Conservation (phyloP, 2,113 vertebrate species). For the Colossoma macropomum region DNA sequence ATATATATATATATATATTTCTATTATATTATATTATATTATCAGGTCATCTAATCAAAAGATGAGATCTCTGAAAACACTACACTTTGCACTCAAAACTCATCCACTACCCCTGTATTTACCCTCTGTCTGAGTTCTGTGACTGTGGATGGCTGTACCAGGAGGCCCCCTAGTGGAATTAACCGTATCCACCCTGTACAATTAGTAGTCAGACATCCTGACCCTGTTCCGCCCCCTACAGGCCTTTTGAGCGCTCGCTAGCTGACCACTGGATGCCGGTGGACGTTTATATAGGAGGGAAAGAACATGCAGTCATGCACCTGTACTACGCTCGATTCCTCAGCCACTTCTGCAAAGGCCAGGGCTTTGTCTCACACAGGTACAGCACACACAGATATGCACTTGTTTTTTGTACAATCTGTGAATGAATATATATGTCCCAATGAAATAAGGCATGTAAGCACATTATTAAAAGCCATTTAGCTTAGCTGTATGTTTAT, state of each 20-base stretch:
- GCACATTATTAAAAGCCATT: too few relatives aligned
- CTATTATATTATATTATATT: not conserved
- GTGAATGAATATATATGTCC: too few relatives aligned
- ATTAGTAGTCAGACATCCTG: not conserved
- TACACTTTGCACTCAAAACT: not conserved
- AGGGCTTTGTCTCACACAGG: conserved; percentile 89
- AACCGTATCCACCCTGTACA: not conserved
- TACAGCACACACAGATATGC: conserved; percentile 54
- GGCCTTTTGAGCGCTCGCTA: conserved; percentile 82
- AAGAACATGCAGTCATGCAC: conserved; percentile 97
- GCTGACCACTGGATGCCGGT: conserved; percentile 95
- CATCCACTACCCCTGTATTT: not conserved
- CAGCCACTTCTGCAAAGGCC: conserved; percentile 89
- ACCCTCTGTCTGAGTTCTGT: not conserved
- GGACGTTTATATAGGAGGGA: conserved; percentile 93
- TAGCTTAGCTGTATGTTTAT: too few relatives aligned
- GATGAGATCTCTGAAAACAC: not conserved
- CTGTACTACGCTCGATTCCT: conserved; percentile 95
- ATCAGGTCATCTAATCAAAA: not conserved
- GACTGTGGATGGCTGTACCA: conserved; percentile 7
- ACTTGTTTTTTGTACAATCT: too few relatives aligned
- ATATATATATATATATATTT: not conserved
- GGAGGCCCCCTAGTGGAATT: conserved; percentile 71
- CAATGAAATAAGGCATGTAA: too few relatives aligned
- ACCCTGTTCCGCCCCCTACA: conserved; percentile 56